A percentile compares a stretch with the other conserved stretches of the same genome.
phyloP scores from a whole-genome alignment of 2,888 invertebrate genomes.

The Yponomeuta sedellus region DNA sequence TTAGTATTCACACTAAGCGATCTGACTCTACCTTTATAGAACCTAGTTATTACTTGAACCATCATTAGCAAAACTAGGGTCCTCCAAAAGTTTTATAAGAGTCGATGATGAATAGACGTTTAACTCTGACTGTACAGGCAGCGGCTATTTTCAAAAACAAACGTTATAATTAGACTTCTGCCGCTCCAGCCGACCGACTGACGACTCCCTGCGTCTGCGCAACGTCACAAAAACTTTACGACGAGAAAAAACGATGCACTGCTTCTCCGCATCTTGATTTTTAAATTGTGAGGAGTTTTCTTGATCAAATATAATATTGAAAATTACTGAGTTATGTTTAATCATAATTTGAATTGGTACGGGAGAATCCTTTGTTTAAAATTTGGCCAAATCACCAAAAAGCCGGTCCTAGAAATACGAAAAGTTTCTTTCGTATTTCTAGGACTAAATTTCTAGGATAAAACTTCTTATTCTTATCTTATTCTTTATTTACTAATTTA shows the following conservation, averaged over 20 bases:
- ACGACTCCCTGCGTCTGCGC: constrained; percentile 7
- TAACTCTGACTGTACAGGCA: constrained; percentile 5
- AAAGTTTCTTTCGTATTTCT: too few species aligned
- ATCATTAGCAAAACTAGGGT: neutral
- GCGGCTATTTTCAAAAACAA: constrained; percentile 69
- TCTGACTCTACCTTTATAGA: neutral
- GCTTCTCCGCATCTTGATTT: neutral
- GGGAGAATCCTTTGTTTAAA: too few species aligned
- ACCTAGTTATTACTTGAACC: neutral
- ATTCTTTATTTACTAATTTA: too few species aligned
- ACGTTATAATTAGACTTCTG: constrained; percentile 62
- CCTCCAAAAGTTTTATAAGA: neutral
- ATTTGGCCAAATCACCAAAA: too few species aligned
- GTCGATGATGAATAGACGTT: neutral
- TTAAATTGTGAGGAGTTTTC: neutral
- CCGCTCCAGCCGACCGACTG: constrained; percentile 31
- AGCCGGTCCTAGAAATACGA: too few species aligned
- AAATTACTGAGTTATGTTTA: too few species aligned
- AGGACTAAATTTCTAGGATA: too few species aligned
- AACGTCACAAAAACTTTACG: constrained; percentile 39
- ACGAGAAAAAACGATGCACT: constrained; percentile 15
- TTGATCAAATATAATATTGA: too few species aligned
- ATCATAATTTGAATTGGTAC: too few species aligned
- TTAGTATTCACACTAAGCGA: neutral
- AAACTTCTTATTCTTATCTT: too few species aligned